These are phyloP conservation scores for Microplitis manilae DNA, from an alignment of 2,888 invertebrate genomes.

Conservation along the genomic window DNA sequence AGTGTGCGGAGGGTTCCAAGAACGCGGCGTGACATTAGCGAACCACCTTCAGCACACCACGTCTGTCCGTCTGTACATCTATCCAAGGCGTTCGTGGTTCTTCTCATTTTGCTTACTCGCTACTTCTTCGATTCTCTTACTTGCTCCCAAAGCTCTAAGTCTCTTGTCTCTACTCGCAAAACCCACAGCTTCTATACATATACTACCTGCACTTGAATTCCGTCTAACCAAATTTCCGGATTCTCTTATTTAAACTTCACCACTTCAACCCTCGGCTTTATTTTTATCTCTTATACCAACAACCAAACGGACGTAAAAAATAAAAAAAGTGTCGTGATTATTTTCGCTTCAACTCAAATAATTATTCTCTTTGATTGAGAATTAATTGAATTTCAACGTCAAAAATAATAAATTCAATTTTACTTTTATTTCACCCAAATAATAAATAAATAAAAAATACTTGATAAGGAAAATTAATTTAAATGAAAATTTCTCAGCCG, in stretches of 20 bases:
- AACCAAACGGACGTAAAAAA: neutral
- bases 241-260: constrained; percentile 26
- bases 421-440: neutral
- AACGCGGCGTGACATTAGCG: constrained; percentile 68
- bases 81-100: constrained; percentile 48
- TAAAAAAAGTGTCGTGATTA: neutral
- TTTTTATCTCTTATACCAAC: constrained; percentile 25
- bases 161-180: constrained; percentile 7
- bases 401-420: constrained; percentile 3
- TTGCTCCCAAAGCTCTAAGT: constrained; percentile 21
- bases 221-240: constrained; percentile 30
- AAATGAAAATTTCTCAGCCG: constrained; percentile 34
- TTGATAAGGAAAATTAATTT: constrained; percentile 4
- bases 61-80: constrained; percentile 31
- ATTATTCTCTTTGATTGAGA: neutral
- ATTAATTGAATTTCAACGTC: neutral
- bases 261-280: constrained; percentile 38
- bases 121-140: constrained; percentile 33
- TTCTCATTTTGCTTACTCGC: constrained; percentile 32
- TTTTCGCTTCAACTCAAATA: neutral
- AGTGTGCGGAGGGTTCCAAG: constrained; percentile 68
- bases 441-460: constrained; percentile 7
- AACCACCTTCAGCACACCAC: constrained; percentile 54
- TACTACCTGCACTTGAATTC: constrained; percentile 13
- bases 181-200: constrained; percentile 12